Conservation (phyloP, 2,113 vertebrate genomes). For the Elephantulus edwardii region DNA sequence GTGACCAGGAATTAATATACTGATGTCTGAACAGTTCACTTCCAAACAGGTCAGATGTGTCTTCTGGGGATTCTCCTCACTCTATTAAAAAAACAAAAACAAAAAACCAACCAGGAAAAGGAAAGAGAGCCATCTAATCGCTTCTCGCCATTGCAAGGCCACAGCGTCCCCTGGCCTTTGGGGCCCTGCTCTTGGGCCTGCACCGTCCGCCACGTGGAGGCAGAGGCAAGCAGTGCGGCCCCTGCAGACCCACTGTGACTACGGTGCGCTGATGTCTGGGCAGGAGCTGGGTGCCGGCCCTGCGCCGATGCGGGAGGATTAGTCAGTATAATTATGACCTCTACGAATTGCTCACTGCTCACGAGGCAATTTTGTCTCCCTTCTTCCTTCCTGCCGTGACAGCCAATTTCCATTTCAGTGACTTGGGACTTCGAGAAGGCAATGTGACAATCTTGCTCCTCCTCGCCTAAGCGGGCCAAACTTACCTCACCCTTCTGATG, state of each 20-base stretch:
- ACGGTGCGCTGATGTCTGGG: not conserved
- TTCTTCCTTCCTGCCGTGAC: constrained; percentile 57
- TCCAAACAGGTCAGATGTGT: too few relatives aligned
- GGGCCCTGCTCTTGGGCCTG: not conserved
- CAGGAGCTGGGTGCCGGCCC: not conserved
- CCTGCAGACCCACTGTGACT: not conserved
- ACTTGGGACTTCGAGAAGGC: constrained; percentile 34
- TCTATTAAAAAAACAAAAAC: not conserved
- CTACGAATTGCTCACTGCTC: constrained; percentile 58
- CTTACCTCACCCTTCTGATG: not conserved
- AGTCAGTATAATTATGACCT: constrained; percentile 43
- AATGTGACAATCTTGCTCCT: not conserved
- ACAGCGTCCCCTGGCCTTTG: not conserved
- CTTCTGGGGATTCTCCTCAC: not conserved
- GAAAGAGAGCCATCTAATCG: not conserved
- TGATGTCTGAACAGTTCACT: too few relatives aligned
- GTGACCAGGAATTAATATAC: not conserved
- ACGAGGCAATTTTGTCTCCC: constrained; percentile 61
- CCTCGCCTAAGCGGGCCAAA: constrained; percentile 4
- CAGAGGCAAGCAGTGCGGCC: not conserved
- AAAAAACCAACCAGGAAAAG: too few relatives aligned
- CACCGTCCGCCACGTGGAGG: not conserved
- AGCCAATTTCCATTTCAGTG: constrained; percentile 60
- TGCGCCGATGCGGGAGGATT: not conserved
- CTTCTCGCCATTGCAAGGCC: not conserved